Conservation (phyloP, 64 coral and sea anemone species). For the Montipora capricornis region DNA sequence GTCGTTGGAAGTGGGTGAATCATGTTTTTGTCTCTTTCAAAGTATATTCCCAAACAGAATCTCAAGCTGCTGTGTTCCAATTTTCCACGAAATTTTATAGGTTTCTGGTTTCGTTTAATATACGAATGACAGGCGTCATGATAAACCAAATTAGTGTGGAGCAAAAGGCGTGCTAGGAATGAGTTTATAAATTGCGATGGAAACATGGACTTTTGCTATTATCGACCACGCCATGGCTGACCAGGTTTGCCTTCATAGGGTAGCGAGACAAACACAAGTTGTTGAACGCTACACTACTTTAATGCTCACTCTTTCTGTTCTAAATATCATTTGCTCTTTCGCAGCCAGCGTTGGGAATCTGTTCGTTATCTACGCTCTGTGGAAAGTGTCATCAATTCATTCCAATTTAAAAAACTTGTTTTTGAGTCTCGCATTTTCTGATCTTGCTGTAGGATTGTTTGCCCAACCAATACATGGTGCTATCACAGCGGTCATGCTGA, state of each 20-base stretch:
- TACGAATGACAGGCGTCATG: too few relatives aligned
- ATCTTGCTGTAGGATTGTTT: conserved; percentile 23
- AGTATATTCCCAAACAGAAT: too few relatives aligned
- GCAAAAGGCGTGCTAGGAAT: too few relatives aligned
- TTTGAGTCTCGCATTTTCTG: conserved; percentile 35
- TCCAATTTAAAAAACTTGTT: neutral
- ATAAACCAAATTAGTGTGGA: too few relatives aligned
- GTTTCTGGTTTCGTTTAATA: too few relatives aligned
- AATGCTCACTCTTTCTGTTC: neutral
- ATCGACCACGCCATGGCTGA: neutral
- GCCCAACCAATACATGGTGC: conserved; percentile 13
- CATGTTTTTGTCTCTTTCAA: too few relatives aligned
- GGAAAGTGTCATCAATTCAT: neutral
- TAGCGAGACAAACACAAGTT: neutral
- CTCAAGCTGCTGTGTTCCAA: too few relatives aligned
- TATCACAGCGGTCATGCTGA: neutral
- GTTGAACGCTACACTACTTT: neutral
- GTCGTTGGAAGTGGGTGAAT: too few relatives aligned
- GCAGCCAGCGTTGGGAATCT: neutral
- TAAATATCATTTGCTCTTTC: neutral
- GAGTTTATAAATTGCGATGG: neutral
- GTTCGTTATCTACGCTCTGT: neutral
- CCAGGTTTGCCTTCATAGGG: neutral
- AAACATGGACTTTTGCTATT: neutral
- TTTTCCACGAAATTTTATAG: too few relatives aligned